These are phyloP conservation scores for Okapia johnstoni DNA, from an alignment of 2,113 vertebrate genomes.

Conservation along the genomic window DNA sequence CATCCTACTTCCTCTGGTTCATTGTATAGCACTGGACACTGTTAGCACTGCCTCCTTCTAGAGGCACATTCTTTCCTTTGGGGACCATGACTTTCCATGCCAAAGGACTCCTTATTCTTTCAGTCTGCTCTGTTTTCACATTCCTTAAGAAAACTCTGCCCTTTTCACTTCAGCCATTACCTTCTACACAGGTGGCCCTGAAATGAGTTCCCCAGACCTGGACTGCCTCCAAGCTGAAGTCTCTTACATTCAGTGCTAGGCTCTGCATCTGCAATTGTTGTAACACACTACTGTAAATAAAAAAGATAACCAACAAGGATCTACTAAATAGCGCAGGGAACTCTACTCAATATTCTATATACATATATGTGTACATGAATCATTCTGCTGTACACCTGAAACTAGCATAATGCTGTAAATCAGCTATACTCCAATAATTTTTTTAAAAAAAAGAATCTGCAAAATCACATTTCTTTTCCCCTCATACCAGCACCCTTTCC, in stretches of 20 bases:
- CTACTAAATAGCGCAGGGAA: background rate
- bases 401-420: background rate
- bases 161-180: background rate
- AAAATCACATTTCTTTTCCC: background rate
- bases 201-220: background rate
- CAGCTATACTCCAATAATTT: background rate
- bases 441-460: background rate
- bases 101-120: background rate
- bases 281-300: background rate
- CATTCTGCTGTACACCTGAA: background rate
- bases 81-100: background rate
- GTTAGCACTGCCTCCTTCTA: background rate
- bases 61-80: background rate
- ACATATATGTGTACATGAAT: background rate
- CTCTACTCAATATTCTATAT: background rate
- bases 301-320: background rate
- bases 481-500: background rate
- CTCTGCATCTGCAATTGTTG: background rate
- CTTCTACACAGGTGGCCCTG: background rate
- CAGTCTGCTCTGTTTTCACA: background rate
- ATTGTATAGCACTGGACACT: background rate
- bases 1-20: background rate
- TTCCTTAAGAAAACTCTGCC: background rate
- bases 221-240: background rate
- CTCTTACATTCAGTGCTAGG: background rate